phyloP scores from a whole-genome alignment of 2,113 vertebrate species.

The Mixornis gularis region DNA sequence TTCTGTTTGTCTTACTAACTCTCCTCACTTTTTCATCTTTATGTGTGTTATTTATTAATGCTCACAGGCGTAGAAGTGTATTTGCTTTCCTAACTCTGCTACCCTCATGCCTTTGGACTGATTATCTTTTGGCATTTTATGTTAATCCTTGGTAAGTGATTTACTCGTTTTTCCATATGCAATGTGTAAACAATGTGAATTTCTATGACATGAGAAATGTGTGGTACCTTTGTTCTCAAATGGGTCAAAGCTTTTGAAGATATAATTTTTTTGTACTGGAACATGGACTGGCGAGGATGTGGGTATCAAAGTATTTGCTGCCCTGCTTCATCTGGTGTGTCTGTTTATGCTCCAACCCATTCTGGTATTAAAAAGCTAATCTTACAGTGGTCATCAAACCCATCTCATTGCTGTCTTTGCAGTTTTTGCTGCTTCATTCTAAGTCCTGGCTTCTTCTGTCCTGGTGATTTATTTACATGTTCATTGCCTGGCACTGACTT shows the following conservation, averaged over 20 bases:
- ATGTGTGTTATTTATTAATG: slow-evolving; percentile 81
- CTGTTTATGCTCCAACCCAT: slow-evolving; percentile 4
- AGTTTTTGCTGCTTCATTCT: background rate
- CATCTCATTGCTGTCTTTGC: background rate
- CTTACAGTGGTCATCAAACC: background rate
- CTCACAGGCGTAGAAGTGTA: slow-evolving; percentile 98
- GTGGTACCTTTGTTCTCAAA: slow-evolving; percentile 1
- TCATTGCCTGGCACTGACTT: background rate
- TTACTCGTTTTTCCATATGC: slow-evolving; percentile 57
- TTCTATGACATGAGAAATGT: slow-evolving; percentile 14
- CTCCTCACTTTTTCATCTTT: slow-evolving; percentile 78
- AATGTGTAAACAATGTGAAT: slow-evolving; percentile 34
- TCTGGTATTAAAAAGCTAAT: background rate
- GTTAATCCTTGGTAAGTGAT: slow-evolving; percentile 99
- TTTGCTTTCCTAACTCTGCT: slow-evolving; percentile 99
- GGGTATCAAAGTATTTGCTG: slow-evolving; percentile 57
- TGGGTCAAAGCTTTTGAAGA: background rate
- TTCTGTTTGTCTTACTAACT: slow-evolving; percentile 73
- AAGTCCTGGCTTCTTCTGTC: background rate
- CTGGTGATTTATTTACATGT: background rate
- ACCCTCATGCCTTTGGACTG: slow-evolving; percentile 99
- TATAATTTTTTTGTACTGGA: background rate
- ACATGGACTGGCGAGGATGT: slow-evolving; percentile 15
- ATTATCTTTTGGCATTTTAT: slow-evolving; percentile 99
- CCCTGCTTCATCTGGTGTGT: slow-evolving; percentile 20